Evolutionary conservation across 2,797 vertebrate species (phyloP), one percentile per base, ranked within the genome.

Genomic region (Toxotes lorentzi): DNA sequence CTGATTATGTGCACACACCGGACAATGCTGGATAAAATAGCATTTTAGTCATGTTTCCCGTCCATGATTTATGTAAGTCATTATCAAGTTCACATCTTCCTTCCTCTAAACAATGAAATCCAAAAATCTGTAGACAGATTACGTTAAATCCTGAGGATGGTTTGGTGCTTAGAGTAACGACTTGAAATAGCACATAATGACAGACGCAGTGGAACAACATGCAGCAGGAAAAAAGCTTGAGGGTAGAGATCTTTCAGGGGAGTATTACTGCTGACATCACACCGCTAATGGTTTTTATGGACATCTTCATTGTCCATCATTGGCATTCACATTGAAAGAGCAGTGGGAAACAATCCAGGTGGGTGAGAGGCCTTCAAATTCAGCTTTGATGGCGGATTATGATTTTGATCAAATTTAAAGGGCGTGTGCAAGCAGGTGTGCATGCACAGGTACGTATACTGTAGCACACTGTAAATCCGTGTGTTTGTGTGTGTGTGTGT

Each of bases 121-220:
- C 87, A 63, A 86, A 89, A 90, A 93, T 89, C 89, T 85, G 83
- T 71, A 68, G 75, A 88, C 79, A 89, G 92, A 92, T 94, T 92
- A 91, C 12, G 72, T 53, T 84, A 90, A 92, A 89, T 92, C 90
- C 90, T 56, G 67, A 84, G 71, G 89, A 91, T 53, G 84, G 86
- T 83, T 87, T 78, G 81, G 84, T 89, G 90, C 92, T 94, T 95
- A 90, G 82, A 79, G 76, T 94, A 92, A 93, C 61, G 70, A 91
- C 88, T 79, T 80, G 60, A 92, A 93, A 92, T 88, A 88, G 85
- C 81, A 70, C 85, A 87, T 91, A 91, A 94, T 91, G 88, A 89
- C 75, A 41, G 82, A 78, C 54, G 67, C 65, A 82, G 85, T 88
- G 89, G 89, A 91, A 90, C 73, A 87, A 87, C 83, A 73, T 70